Evolutionary conservation across 2,888 invertebrate genomes (phyloP), one percentile per base, ranked within the genome.

Genomic region (Caenorhabditis parvicauda): DNA sequence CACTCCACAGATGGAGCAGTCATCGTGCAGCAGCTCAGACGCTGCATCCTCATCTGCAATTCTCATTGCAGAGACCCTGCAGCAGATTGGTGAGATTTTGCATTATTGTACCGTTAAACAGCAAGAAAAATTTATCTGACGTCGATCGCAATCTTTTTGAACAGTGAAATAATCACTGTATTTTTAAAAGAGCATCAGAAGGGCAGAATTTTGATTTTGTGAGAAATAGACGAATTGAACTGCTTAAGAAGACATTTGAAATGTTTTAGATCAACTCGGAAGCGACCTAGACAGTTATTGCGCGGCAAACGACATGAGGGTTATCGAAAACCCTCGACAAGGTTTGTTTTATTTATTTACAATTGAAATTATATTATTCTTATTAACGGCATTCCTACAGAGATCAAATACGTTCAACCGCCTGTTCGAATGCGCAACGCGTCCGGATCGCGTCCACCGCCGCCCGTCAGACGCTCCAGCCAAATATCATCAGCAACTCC

Each of bases 391-490:
- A n/a, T 24, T 38, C 17, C 17, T 43, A 27, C 9, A 22, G 12
- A 28, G 7, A 25, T 17, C 4, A 42, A 32, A 32, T 9, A 12
- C 35, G n/a, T 32, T 9, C 35, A 9, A 12, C 35, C n/a, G 9
- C n/a, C 35, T 32, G n/a, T n/a, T n/a, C n/a, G n/a, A n/a, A n/a
- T n/a, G n/a, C n/a, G n/a, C n/a, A n/a, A n/a, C n/a, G 57, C 62
- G 1, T 62, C 62, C n/a, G 50, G 58, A 14, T 63, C 81, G 82
- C 86, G 76, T 82, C 86, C 87, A 78, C 72, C 82, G 68, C 79
- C 83, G 75, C 70, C 83, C 72, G 38, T 82, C 74, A 57, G 83
- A 72, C 54, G 83, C 68, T 74, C 75, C 35, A 81, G 81, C 28
- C 67, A 77, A 12, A 83, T 83, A 45, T 76, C 75, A 9, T 73